phyloP scores from a whole-genome alignment of 1,140 invertebrate genomes.

The Hylaeus volcanicus region DNA sequence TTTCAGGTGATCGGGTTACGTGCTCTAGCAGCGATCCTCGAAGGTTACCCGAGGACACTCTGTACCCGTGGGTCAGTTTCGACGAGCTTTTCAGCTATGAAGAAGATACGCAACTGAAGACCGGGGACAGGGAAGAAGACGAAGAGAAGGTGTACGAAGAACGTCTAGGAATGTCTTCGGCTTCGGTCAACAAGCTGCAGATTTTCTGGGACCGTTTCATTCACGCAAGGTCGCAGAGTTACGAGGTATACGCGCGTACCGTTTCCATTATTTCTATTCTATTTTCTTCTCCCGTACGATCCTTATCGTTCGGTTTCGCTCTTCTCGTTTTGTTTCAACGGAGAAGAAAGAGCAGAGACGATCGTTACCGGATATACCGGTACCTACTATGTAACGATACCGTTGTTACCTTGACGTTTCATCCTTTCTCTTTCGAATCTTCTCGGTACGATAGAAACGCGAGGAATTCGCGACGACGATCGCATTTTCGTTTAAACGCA shows the following conservation, averaged over 20 bases:
- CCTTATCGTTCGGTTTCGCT: too few relatives aligned
- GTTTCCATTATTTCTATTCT: too few relatives aligned
- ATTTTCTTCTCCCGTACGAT: too few relatives aligned
- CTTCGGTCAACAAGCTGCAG: constrained; percentile 68
- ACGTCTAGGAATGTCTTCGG: constrained; percentile 57
- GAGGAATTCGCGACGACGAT: not conserved
- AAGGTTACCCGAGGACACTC: constrained; percentile 31
- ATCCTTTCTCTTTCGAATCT: not conserved
- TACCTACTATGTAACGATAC: too few relatives aligned
- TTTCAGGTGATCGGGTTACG: constrained; percentile 59
- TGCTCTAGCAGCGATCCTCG: constrained; percentile 23
- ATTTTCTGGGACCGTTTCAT: constrained; percentile 83
- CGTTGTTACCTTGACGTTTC: not conserved
- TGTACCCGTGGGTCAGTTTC: constrained; percentile 52
- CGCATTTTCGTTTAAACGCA: not conserved
- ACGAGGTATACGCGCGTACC: constrained; percentile 78
- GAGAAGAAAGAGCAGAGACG: too few relatives aligned
- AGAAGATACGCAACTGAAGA: constrained; percentile 52
- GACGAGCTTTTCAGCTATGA: constrained; percentile 52
- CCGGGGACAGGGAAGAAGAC: constrained; percentile 59
- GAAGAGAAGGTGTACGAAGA: constrained; percentile 55
- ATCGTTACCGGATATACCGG: too few relatives aligned
- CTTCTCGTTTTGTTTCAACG: too few relatives aligned
- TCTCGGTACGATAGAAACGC: not conserved
- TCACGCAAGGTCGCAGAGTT: constrained; percentile 82